phyloP scores from a whole-genome alignment of 2,888 invertebrate species.

The Tinea trinotella region DNA sequence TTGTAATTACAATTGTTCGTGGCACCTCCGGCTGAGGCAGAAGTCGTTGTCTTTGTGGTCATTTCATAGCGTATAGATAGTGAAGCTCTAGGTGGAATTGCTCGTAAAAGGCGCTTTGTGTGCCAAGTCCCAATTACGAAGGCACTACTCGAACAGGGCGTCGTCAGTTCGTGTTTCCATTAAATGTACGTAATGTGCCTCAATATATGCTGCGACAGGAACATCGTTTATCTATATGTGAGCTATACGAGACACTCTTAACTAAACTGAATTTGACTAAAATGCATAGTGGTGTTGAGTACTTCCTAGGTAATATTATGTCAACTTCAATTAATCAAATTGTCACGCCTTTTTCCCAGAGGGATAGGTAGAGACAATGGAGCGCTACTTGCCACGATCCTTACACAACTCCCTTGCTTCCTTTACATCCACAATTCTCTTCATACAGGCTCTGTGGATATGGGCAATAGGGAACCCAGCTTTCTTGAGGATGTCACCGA shows the following conservation, averaged over 20 bases:
- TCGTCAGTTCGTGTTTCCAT: slow-evolving; percentile 17
- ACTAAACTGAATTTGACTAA: not conserved
- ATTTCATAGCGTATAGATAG: slow-evolving; percentile 34
- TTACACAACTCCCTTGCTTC: too few relatives aligned
- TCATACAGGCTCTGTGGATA: too few relatives aligned
- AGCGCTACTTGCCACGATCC: too few relatives aligned
- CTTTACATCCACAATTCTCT: too few relatives aligned
- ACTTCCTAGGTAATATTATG: too few relatives aligned
- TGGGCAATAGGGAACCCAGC: too few relatives aligned
- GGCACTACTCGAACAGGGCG: slow-evolving; percentile 15
- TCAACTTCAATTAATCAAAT: too few relatives aligned
- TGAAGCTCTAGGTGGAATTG: slow-evolving; percentile 32
- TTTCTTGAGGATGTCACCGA: too few relatives aligned
- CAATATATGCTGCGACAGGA: not conserved
- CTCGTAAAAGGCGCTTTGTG: slow-evolving; percentile 44
- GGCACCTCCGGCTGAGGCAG: slow-evolving; percentile 1
- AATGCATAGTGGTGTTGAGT: not conserved
- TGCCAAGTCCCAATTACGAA: slow-evolving; percentile 48
- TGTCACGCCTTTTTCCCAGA: too few relatives aligned
- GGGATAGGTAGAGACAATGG: too few relatives aligned
- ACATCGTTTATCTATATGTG: not conserved
- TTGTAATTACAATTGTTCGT: slow-evolving; percentile 7
- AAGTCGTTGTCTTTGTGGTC: slow-evolving; percentile 22
- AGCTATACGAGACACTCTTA: not conserved
- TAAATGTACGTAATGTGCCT: slow-evolving; percentile 13